Evolutionary conservation across 2,888 invertebrate genomes (phyloP), one percentile per base, ranked within the genome.

Genomic region (Parasteatoda lunata): DNA sequence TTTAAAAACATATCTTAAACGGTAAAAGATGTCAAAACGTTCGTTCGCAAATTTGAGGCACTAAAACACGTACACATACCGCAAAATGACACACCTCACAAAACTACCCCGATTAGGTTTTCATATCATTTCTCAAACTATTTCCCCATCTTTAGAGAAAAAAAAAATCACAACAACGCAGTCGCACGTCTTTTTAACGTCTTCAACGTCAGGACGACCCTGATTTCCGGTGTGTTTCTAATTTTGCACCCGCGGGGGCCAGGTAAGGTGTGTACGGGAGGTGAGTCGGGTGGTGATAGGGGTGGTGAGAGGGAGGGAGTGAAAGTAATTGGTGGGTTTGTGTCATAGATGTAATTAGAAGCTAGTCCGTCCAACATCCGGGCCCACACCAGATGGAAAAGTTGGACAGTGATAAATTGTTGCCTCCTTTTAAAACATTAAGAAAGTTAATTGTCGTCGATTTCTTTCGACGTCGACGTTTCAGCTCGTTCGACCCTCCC

Each of bases 301-400:
- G 76, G 64, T 48, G 54, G 51, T 15, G 15, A 70, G 80, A 75
- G 47, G 9, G 52, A 52, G 52, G 64, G 47, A 51, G 64, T 51
- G 51, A 64, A 69, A 70, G 65, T 84, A 84, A 84, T 84, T 84
- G 83, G 54, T 71, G 77, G 83, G 83, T 77, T 77, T 72, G 77
- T 84, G 83, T 84, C 83, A 70, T 77, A 77, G 83, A 84, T 72
- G 83, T 84, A 84, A 84, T 84, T 84, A 84, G 77, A 84, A 84
- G 77, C 83, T 51, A 70, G 72, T 70, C 70, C 76, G 48, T 13
- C 52, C 45, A 71, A 69, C 71, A 66, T 72, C 80, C 80, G 76
- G 73, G 69, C 71, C 59, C 76, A 8, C 59, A 79, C 84, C 85
- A 86, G 85, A 86, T 86, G 85, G 76, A 70, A 72, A 49, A 11